phyloP scores from a whole-genome alignment of 2,113 vertebrate genomes.

The Cricetomys ansorgei region DNA sequence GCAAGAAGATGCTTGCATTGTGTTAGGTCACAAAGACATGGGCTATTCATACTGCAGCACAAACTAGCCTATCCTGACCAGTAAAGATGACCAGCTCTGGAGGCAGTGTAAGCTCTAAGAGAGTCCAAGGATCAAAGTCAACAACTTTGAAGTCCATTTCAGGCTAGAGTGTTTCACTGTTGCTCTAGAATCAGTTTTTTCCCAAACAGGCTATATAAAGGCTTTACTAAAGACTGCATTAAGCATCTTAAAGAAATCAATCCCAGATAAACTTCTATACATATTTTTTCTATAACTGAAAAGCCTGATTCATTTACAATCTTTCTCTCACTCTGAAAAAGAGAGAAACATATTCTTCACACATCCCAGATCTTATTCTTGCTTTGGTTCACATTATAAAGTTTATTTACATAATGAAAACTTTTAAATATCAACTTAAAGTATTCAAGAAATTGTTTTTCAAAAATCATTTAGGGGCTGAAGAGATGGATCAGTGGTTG shows the following conservation, averaged over 20 bases:
- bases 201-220: background rate
- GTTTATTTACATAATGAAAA: background rate
- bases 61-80: background rate
- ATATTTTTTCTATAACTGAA: background rate
- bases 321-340: background rate
- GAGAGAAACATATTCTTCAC: background rate
- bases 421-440: background rate
- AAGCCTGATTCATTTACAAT: background rate
- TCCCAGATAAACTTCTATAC: background rate
- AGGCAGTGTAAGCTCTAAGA: background rate
- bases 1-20: background rate
- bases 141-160: background rate
- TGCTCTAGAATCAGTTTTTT: background rate
- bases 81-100: background rate
- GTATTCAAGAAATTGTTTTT: background rate
- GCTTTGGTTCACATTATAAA: background rate
- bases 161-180: background rate
- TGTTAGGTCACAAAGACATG: background rate
- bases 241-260: conserved; percentile 32
- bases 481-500: no score
- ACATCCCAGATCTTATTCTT: background rate
- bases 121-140: background rate
- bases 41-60: background rate
- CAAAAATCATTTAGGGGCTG: no score
- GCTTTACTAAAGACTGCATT: background rate